A percentile compares a stretch with the other conserved stretches of the same genome.
These are phyloP conservation scores for Tachina grossa DNA, from an alignment of 2,888 invertebrate species.

Conservation along the genomic window DNA sequence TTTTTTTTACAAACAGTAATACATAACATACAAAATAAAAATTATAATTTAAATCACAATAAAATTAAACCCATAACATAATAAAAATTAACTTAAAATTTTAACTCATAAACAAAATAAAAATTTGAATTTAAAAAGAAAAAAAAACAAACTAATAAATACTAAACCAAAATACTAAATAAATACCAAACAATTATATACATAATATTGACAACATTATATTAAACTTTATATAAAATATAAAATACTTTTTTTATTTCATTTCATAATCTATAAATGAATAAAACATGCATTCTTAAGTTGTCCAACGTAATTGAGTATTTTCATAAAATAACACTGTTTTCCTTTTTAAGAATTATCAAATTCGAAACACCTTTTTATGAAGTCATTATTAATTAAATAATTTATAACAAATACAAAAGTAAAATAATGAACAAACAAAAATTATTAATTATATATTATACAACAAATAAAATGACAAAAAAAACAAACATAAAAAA, in stretches of 20 bases:
- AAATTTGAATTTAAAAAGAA: not conserved
- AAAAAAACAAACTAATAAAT: not conserved
- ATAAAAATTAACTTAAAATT: conserved; percentile 12
- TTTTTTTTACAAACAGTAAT: conserved; percentile 59
- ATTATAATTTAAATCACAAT: conserved; percentile 61
- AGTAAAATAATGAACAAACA: conserved; percentile 51
- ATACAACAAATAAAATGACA: conserved; percentile 63
- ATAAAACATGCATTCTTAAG: conserved; percentile 1
- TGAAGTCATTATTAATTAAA: conserved; percentile 37
- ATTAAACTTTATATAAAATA: conserved; percentile 29
- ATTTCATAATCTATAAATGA: not conserved
- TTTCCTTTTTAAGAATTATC: conserved; percentile 24
- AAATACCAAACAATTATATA: conserved; percentile 58
- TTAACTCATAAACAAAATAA: conserved; percentile 31
- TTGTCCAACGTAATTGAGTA: conserved; percentile 23
- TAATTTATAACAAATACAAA: conserved; percentile 40
- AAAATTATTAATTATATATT: conserved; percentile 69
- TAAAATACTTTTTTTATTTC: conserved; percentile 11
- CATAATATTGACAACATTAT: conserved; percentile 42
- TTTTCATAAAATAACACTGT: conserved; percentile 4
- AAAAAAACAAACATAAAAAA: conserved; percentile 58
- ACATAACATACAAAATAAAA: conserved; percentile 45
- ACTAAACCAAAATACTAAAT: conserved; percentile 46
- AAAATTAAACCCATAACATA: conserved; percentile 29
- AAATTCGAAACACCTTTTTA: conserved; percentile 40